Conservation (phyloP, 1,140 invertebrate genomes). For the Megathymus violae region DNA sequence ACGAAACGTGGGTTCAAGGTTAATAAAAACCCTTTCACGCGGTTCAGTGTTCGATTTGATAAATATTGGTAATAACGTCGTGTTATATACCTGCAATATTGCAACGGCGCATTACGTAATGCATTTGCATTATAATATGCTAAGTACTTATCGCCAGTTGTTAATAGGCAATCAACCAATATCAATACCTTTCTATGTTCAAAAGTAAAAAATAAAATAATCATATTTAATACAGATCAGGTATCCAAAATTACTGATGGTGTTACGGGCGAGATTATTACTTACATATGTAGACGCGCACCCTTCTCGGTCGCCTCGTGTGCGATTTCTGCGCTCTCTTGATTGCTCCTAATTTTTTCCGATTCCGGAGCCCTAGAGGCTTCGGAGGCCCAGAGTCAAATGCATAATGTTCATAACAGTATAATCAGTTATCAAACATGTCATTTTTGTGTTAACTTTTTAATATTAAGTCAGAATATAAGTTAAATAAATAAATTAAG, state of each 20-base stretch:
- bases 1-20: slow-evolving; percentile 16
- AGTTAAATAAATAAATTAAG: slow-evolving; percentile 4
- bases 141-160: slow-evolving; percentile 17
- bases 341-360: not conserved
- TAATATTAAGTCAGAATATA: too few species aligned
- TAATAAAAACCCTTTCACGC: slow-evolving; percentile 13
- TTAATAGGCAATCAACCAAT: slow-evolving; percentile 7
- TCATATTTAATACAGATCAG: too few species aligned
- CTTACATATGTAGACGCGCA: slow-evolving; percentile 11
- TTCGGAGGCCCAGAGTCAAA: slow-evolving; percentile 8
- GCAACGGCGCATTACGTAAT: not conserved
- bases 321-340: slow-evolving; percentile 5
- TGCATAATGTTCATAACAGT: too few species aligned
- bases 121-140: slow-evolving; percentile 25
- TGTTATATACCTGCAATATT: not conserved
- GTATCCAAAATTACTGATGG: not conserved
- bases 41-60: slow-evolving; percentile 3
- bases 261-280: slow-evolving; percentile 4
- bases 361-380: slow-evolving; percentile 1
- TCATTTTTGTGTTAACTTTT: too few species aligned
- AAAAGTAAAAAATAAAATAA: too few species aligned
- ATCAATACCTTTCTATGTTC: too few species aligned
- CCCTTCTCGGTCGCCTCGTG: slow-evolving; percentile 9
- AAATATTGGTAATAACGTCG: slow-evolving; percentile 11
- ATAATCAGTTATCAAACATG: too few species aligned